Evolutionary conservation across 1,140 invertebrate species (phyloP), one percentile per base, ranked within the genome.

Genomic region (Rhopalosiphum padi): DNA sequence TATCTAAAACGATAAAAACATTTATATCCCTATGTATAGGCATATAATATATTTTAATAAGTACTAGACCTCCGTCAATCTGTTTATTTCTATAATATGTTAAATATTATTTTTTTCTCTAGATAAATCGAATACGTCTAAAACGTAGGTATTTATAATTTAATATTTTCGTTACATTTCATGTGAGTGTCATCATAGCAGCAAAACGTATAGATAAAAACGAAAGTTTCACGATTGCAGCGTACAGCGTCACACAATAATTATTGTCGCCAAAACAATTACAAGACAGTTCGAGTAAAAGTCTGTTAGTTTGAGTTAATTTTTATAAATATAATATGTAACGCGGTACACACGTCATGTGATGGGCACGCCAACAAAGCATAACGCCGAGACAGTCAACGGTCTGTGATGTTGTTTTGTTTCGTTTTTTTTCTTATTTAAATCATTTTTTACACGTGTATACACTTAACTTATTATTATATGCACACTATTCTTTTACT

Each of bases 241-340:
- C 77, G 68, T 25, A 41, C 9, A 37, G 46, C 68, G 91, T 91
- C 68, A 48, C 43, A 46, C 35, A 37, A 91, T 82, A 77, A 92
- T 92, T 92, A 92, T 92, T 92, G 91, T 92, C 91, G 91, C 91
- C 91, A 92, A 92, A 92, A 92, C 91, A 92, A 92, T 92, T 85
- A 92, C 77, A 83, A 92, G 83, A 82, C 91, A 37, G 46, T 83
- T 82, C 46, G 18, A 83, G 91, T 92, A 92, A 92, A 92, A 92
- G 91, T 92, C 91, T 46, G 91, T 53, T 92, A 92, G 91, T 92
- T 83, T 46, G 91, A 77, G 68, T 43, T 92, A 92, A 92, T 92
- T 92, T 92, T 25, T 35, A 48, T 35, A 91, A 37, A 68, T n/a
- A 48, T 46, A 85, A 85, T 37, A 37, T n/a, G 51, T 35, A 85